Evolutionary conservation across 2,888 invertebrate species (phyloP), one percentile per base, ranked within the genome.

Genomic region (Drosophila nr. perissopoda): DNA sequence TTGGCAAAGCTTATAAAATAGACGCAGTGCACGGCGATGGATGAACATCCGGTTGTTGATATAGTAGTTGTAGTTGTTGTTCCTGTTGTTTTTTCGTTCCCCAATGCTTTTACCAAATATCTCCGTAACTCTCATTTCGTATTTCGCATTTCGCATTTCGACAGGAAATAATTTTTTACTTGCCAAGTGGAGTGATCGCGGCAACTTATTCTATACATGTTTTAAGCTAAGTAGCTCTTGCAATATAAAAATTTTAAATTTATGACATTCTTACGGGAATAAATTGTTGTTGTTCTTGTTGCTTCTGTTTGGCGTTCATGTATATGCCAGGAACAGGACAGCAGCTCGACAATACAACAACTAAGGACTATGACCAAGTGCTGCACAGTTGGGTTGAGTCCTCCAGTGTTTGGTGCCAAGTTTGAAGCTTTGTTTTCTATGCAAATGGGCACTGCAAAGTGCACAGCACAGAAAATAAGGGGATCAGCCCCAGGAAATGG

Each of bases 1-100:
- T 86, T 86, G 89, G 72, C 82, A 76, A 76, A 87, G 86, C 86
- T 89, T 85, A 87, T 85, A 85, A 85, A 85, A 85, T 85, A 89
- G 89, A 85, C 85, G 80, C 80, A 77, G 69, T 58, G 74, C 65
- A 83, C 76, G 73, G 63, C 54, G 52, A 82, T 87, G 87, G 73
- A 87, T 87, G 78, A 70, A 65, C 87, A 75, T 83, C 83, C 83
- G 88, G 80, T 77, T 53, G 49, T 54, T 64, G 53, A 60, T 73
- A 42, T 70, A 48, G 33, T 38, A 40, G 53, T 51, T 67, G 64
- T 68, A 67, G 45, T 48, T 73, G 53, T 51, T 74, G 58, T 40
- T 45, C 6, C 18, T 45, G 25, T 36, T 60, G 53, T 45, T 64
- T 53, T 53, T 59, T 58, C 21, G 8, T 13, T 60, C 53, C 63